phyloP scores from a whole-genome alignment of 1,140 invertebrate species.

The honey bee (Apis mellifera) region Amel_HAv3.1 CM009931.2:7372501-7373000 shows the following conservation, averaged over 20 bases:
- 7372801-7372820: neutral
- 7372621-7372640: conserved; percentile 34
- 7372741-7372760: neutral
- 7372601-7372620: neutral
- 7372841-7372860: too few species aligned
- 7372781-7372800: too few species aligned
- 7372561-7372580: conserved; percentile 44
- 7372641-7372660: too few species aligned
- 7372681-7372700: neutral
- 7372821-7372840: neutral
- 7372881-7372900: neutral
- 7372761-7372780: neutral
- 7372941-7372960: conserved; percentile 58
- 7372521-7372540: conserved; percentile 36
- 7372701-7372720: neutral
- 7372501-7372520: conserved; percentile 49
- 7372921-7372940: conserved; percentile 56
- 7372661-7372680: neutral
- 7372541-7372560: conserved; percentile 57
- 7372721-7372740: conserved; percentile 1
- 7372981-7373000: conserved; percentile 52
- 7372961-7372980: conserved; percentile 56
- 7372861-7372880: neutral
- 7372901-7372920: conserved; percentile 28
- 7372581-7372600: conserved; percentile 27